Percentiles rank a stretch among this genome's conserved stretches.
phyloP scores from a whole-genome alignment of 2,113 vertebrate species.

The Campylomormyrus numenius region DNA sequence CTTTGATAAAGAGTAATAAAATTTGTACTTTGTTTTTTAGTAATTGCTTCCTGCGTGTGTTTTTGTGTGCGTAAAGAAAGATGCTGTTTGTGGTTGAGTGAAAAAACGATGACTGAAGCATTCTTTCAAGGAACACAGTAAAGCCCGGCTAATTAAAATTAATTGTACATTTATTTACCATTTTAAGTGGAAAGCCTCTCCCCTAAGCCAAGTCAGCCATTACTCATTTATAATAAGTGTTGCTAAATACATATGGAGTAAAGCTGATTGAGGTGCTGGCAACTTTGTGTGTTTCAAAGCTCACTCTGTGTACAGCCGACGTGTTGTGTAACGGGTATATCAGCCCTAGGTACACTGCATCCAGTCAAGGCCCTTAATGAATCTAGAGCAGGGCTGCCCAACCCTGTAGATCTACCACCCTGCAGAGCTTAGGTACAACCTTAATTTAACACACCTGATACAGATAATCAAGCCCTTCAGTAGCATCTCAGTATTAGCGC shows the following conservation, averaged over 20 bases:
- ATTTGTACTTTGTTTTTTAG: conserved; percentile 93
- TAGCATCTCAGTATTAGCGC: no score
- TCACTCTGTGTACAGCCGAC: background rate
- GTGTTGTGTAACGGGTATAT: background rate
- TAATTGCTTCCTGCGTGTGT: background rate
- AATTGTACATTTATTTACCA: background rate
- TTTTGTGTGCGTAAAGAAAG: background rate
- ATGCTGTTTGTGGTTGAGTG: background rate
- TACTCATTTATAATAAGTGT: background rate
- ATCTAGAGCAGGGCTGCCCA: background rate
- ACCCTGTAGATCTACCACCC: no score
- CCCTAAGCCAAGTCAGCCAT: background rate
- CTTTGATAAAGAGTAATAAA: conserved; percentile 99
- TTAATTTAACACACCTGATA: no score
- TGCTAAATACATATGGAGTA: background rate
- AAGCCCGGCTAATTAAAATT: background rate
- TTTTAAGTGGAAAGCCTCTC: background rate
- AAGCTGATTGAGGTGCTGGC: background rate
- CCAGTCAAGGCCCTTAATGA: background rate
- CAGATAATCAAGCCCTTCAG: no score
- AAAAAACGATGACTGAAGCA: background rate
- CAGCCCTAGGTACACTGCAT: background rate
- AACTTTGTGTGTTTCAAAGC: background rate
- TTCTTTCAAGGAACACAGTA: background rate
- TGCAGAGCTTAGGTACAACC: no score